A percentile compares a stretch with the other conserved stretches of the same genome.
phyloP scores from a whole-genome alignment of 2,888 invertebrate species.

The Hirtodrosophila cameraria region DNA sequence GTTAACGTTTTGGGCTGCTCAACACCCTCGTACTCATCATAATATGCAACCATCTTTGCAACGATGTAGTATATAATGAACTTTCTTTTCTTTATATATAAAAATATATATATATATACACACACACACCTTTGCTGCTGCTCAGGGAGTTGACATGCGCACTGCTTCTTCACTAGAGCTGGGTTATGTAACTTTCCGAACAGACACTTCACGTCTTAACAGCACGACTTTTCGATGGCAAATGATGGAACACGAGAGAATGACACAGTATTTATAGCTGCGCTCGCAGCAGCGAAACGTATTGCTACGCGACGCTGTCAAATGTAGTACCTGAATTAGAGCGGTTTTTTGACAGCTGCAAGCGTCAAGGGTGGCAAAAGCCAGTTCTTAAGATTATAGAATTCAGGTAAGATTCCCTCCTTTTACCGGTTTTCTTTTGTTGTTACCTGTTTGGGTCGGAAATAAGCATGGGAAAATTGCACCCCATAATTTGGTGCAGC shows the following conservation, averaged over 20 bases:
- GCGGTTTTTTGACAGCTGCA: slow-evolving; percentile 6
- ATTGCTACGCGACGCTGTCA: slow-evolving; percentile 33
- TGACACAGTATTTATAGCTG: slow-evolving; percentile 41
- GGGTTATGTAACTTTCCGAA: slow-evolving; percentile 41
- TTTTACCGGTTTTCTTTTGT: background rate
- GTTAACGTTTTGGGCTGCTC: slow-evolving; percentile 76
- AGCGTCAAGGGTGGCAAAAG: background rate
- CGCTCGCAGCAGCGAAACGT: slow-evolving; percentile 26
- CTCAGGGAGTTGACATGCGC: slow-evolving; percentile 26
- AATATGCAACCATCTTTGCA: slow-evolving; percentile 65
- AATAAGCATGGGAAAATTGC: slow-evolving; percentile 14
- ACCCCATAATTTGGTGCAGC: slow-evolving; percentile 15
- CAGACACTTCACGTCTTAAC: slow-evolving; percentile 22
- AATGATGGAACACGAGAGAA: slow-evolving; percentile 30
- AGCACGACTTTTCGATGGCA: slow-evolving; percentile 32
- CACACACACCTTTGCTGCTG: slow-evolving; percentile 60
- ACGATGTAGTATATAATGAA: slow-evolving; percentile 20
- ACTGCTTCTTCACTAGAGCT: slow-evolving; percentile 33
- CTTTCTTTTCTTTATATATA: slow-evolving; percentile 28
- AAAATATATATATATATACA: slow-evolving; percentile 35
- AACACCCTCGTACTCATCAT: slow-evolving; percentile 58
- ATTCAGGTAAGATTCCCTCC: background rate
- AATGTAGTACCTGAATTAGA: slow-evolving; percentile 32
- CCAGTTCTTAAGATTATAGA: background rate
- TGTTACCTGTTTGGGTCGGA: slow-evolving; percentile 15